These are phyloP conservation scores for Drosophila ezoana DNA, from an alignment of 2,888 invertebrate species.

Conservation along the genomic window DNA sequence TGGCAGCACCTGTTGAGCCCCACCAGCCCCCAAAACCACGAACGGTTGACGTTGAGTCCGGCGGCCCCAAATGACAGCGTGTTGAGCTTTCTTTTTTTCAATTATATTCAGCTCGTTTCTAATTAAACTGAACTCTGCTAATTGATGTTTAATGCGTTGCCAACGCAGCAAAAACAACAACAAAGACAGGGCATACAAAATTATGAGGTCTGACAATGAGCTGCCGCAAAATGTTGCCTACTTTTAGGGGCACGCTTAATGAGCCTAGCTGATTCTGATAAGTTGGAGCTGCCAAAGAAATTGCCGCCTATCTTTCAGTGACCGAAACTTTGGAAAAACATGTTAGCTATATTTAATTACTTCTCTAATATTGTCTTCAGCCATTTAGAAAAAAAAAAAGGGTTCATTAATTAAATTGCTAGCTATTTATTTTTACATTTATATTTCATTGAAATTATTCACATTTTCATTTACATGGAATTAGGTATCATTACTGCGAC, in stretches of 20 bases:
- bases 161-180: background rate
- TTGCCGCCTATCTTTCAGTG: background rate
- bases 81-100: slow-evolving; percentile 49
- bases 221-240: slow-evolving; percentile 23
- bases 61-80: slow-evolving; percentile 27
- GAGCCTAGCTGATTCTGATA: slow-evolving; percentile 3
- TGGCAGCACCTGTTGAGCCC: slow-evolving; percentile 62
- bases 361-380: too few relatives aligned
- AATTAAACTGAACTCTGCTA: slow-evolving; percentile 54
- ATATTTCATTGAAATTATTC: too few relatives aligned
- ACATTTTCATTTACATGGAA: too few relatives aligned
- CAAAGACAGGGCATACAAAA: slow-evolving; percentile 7
- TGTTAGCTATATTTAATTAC: too few relatives aligned
- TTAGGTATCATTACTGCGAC: too few relatives aligned
- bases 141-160: slow-evolving; percentile 42
- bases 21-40: background rate
- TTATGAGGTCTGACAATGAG: slow-evolving; percentile 24
- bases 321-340: too few relatives aligned
- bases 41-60: slow-evolving; percentile 23
- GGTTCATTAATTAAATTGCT: too few relatives aligned
- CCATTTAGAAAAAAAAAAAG: too few relatives aligned
- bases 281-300: background rate
- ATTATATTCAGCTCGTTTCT: slow-evolving; percentile 56
- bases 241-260: slow-evolving; percentile 21
- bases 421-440: too few relatives aligned